These are phyloP conservation scores for Zapornia atra DNA, from an alignment of 2,113 vertebrate genomes.

Conservation along the genomic window DNA sequence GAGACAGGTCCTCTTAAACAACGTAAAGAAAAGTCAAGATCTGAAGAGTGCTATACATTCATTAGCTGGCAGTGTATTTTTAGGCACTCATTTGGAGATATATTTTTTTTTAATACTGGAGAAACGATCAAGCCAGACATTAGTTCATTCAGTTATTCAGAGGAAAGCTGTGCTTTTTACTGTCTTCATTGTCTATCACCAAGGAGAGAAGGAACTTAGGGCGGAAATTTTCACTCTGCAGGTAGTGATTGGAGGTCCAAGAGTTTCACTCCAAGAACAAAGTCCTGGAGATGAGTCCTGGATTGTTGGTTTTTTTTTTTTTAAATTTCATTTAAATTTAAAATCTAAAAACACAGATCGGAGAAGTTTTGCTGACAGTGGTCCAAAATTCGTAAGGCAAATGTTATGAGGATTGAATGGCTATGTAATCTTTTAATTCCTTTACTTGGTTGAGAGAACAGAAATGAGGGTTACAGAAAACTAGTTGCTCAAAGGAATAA, in stretches of 20 bases:
- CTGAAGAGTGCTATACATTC: background rate
- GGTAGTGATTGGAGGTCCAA: fast-evolving
- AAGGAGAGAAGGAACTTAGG: background rate
- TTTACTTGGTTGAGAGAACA: conserved; percentile 5
- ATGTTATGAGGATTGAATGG: background rate
- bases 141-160: background rate
- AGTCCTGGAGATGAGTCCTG: background rate
- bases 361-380: background rate
- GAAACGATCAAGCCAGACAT: background rate
- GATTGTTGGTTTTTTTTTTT: background rate
- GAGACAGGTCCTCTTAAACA: background rate
- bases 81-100: background rate
- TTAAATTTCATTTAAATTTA: too few species aligned
- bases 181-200: background rate
- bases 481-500: conserved; percentile 16
- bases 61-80: background rate
- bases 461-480: conserved; percentile 23
- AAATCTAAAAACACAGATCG: background rate
- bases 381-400: background rate
- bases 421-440: background rate
- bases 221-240: background rate
- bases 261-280: background rate
- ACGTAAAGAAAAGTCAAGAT: background rate
- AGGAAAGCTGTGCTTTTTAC: background rate
- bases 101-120: background rate